Conservation (phyloP, 2,797 vertebrate species). For the Leuciscus waleckii region DNA sequence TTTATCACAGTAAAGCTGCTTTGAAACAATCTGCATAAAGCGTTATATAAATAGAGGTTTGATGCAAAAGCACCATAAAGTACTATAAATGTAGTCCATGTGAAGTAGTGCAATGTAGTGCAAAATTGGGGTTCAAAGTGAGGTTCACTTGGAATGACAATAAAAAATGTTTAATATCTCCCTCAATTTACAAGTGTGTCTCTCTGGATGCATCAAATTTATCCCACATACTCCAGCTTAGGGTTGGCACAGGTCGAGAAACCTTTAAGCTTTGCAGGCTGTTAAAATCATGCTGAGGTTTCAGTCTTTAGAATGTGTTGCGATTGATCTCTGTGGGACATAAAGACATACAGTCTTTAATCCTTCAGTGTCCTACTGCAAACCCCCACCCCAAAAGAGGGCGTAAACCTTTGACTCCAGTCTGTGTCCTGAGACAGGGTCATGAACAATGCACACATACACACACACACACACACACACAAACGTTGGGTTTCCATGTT, state of each 20-base stretch:
- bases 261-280: slow-evolving; percentile 36
- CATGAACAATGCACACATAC: neutral
- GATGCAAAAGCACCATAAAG: neutral
- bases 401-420: neutral
- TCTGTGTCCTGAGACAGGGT: slow-evolving; percentile 1
- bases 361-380: neutral
- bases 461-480: no score
- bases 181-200: slow-evolving; percentile 1
- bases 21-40: neutral
- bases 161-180: neutral
- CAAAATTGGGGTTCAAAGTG: neutral
- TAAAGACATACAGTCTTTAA: neutral
- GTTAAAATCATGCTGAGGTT: slow-evolving; percentile 39
- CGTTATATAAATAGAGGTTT: neutral
- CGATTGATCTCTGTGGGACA: neutral
- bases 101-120: no score
- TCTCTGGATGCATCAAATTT: slow-evolving; percentile 30
- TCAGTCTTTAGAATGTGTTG: slow-evolving; percentile 32
- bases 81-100: neutral
- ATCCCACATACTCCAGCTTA: slow-evolving; percentile 11
- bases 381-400: neutral
- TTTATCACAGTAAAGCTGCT: neutral
- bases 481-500: neutral
- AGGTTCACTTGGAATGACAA: neutral
- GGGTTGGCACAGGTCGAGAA: slow-evolving; percentile 2